These are phyloP conservation scores for Autographa pulchrina DNA, from an alignment of 2,888 invertebrate genomes.

Conservation along the genomic window DNA sequence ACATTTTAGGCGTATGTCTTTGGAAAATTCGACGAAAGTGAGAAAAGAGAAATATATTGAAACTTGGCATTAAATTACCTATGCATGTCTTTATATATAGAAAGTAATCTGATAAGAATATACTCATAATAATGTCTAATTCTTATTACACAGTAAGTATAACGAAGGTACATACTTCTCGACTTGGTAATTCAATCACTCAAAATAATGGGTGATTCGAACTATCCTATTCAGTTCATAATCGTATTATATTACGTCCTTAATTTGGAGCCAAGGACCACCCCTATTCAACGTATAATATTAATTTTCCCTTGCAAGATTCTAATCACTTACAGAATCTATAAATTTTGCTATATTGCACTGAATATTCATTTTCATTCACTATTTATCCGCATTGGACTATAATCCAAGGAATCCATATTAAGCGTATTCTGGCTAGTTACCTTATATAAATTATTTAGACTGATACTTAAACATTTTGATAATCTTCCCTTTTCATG, in stretches of 20 bases:
- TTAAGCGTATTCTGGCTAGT: too few relatives aligned
- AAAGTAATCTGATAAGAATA: too few relatives aligned
- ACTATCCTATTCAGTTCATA: conserved; percentile 5
- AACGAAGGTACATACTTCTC: neutral
- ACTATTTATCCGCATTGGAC: conserved; percentile 43
- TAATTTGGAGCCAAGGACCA: conserved; percentile 14
- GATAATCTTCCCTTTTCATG: too few relatives aligned
- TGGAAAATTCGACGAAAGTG: too few relatives aligned
- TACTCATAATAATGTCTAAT: too few relatives aligned
- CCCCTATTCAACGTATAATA: conserved; percentile 39
- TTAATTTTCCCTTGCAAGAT: conserved; percentile 24
- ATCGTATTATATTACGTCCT: conserved; percentile 14
- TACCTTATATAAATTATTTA: too few relatives aligned
- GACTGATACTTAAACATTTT: too few relatives aligned
- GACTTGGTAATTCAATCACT: neutral
- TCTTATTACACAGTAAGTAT: neutral
- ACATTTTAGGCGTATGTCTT: too few relatives aligned
- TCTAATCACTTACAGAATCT: conserved; percentile 39
- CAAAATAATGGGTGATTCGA: neutral
- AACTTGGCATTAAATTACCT: too few relatives aligned
- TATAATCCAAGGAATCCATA: conserved; percentile 20
- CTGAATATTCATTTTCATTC: conserved; percentile 36
- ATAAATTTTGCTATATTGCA: conserved; percentile 47
- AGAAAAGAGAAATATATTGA: too few relatives aligned
- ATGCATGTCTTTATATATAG: too few relatives aligned